Evolutionary conservation across 2,797 vertebrate species (phyloP), one percentile per base, ranked within the genome.

Genomic region (Rhinichthys osculus): DNA sequence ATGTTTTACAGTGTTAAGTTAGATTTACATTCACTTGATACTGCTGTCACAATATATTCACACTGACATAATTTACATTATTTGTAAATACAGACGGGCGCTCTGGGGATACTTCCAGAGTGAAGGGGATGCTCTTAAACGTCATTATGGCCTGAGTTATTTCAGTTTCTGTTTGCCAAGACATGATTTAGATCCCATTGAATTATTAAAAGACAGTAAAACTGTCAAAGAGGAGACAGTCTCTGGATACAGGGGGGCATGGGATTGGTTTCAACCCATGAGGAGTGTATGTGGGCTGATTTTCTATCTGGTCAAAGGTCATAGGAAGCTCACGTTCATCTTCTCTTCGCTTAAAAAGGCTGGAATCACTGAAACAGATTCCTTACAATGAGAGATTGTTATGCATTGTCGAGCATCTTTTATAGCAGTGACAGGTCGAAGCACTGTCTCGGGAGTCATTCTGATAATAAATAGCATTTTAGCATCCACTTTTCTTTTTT

Each of bases 141-240:
- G 84, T 72, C 78, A 84, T 90, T 82, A 87, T 85, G 59, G 54
- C 13, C 50, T n/a, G 66, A 81, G 74, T 77, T 40, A 66, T 81
- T 84, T 66, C 54, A 30, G 21, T 50, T 74, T 67, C 57, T 81
- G 62, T 52, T 52, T 47, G 42, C 30, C n/a, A 67, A 23, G 38
- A 44, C n/a, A 27, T 85, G 85, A 88, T 89, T 86, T 90, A 87
- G 62, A 19, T 66, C 40, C n/a, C 44, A 30, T 86, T 86, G 59
- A 71, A 84, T 67, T 42, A 59, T 42, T 62, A 85, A 67, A 78
- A 54, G 50, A n/a, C 6, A 2, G 57, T 76, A 42, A 84, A 86
- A 54, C 76, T 87, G 85, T 87, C 69, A 59, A 54, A 67, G 35
- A 59, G 30, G 52, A 44, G 21, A 69, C 64, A 10, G n/a, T 62